Evolutionary conservation across 2,888 invertebrate genomes (phyloP), one percentile per base, ranked within the genome.

Genomic region (Mylabris sibirica): DNA sequence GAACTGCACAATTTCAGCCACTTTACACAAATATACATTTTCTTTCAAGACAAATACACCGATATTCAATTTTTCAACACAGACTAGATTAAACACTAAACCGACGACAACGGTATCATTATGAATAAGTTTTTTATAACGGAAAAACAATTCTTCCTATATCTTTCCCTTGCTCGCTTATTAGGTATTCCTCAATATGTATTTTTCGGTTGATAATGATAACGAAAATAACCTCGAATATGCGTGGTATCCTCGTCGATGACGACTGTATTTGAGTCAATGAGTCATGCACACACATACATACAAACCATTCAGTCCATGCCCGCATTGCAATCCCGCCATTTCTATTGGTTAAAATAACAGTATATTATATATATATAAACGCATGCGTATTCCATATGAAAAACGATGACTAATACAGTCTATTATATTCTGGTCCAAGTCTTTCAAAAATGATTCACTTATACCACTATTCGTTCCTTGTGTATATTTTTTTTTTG

Each of bases 271-370:
- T 76, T 78, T 79, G 78, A 79, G 77, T 78, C 78, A 70, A 71
- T 71, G 71, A 71, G 69, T 71, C 71, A 71, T 71, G 60, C 71
- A 77, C 77, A 77, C 77, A 63, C 30, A 68, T 66, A 66, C 73
- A 75, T 70, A 76, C 77, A 79, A 79, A 78, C 79, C 79, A 80
- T 80, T 80, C 78, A 78, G 77, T 79, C 77, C 78, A 78, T 79
- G 79, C 80, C 82, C 81, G 80, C 81, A 82, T 82, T 81, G 79
- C 80, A 77, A 79, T 77, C 75, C 76, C 77, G 73, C 72, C 71
- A 70, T 71, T 75, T 71, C 77, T 75, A 78, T 80, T 79, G 78
- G 79, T 75, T 73, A 74, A 72, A 72, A 71, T 72, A 72, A 72
- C 71, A 73, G 73, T 73, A 72, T 76, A 66, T 64, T 67, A 66